Base-by-base conservation (phyloP, 2,113 vertebrate species). In the Platysteira castanea region DNA sequence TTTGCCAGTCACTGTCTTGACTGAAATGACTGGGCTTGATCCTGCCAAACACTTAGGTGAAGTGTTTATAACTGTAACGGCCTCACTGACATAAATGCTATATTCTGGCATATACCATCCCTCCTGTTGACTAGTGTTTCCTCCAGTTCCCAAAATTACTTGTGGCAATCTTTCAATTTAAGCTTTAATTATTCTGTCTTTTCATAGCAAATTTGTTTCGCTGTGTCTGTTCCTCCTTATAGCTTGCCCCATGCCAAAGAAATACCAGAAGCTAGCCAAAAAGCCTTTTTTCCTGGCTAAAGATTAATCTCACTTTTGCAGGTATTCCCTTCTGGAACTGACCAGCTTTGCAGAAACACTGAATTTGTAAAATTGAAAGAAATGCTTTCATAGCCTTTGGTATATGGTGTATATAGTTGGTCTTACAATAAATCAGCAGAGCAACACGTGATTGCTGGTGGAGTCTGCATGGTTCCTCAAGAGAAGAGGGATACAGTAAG, bases 1-100 rank as follows among this genome's bases (percentile, higher is more conserved):
- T 91, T 86, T 92, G 88, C 69, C 81, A 96, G 78, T 77, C 85
- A 60, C 82, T 90, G 79, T 78, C 75, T 80, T 90, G 47, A 90
- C 85, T 64, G 52, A 81, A 41, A 90, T 87, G 73, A 61, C 67
- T 82, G 60, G 73, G 31, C 16, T 87, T 67, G 47, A 83, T 90
- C 28, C n/a, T 87, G 64, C 44, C 90, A 93, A 92, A 75, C 5
- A 12, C 71, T 44, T 64, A 53, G 28, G 56, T 86, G 47, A 88
- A 71, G n/a, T 75, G 60, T 77, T 93, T 89, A 13, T 31, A 89
- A 81, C 44, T 71, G 18, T 10, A 81, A 56, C 24, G 49, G 35
- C 46, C 64, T 68, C 47, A 46, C 3, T 71, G 64, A 81, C 69
- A 53, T 46, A 17, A 89, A 84, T 21, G 16, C 10, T 77, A 31